Evolutionary conservation across 2,113 vertebrate genomes (phyloP), one percentile per base, ranked within the genome.

Genomic region (Corydoras maculifer): DNA sequence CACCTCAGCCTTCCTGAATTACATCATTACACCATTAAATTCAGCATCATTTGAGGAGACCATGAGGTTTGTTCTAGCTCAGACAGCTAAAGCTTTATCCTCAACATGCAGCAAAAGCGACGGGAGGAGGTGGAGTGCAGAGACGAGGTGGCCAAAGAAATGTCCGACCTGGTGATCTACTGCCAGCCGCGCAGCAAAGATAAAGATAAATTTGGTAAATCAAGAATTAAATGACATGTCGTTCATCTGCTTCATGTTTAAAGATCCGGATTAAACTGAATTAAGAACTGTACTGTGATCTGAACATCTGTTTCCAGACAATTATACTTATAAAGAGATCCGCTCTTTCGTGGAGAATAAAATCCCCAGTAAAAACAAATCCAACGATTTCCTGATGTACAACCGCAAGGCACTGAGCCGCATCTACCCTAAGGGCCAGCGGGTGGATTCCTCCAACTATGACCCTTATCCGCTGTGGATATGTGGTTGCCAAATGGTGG

Each of bases 311-410:
- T 25, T 8, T 70, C 3, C 70, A 98, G 97, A 92, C 43, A 87
- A 81, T 61, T 94, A 91, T 9, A 91, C 77, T 82, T 98, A 94
- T 88, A 93, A 89, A 75, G 95, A 99, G 84, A 87, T 98, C 13
- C 94, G 96, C 50, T 99, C 97, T 43, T 98, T 98, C 1, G 92
- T 95, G 80, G 97, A 99, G 82, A 99, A 91, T 50, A 99, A 98
- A 84, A 89, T 85, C 0, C 93, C 87, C 4, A 86, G 91, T 0
- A 84, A 89, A 67, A 90, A 83, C 89, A 92, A 79, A 64, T 90
- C 91, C 0, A 54, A 78, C 0, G 91, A 96, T 0, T 83, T 98
- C 70, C 69, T 98, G 69, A 82, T 79, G 48, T 98, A 99, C 86
- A 99, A 99, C 78, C 88, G 91, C 63, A 98, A 90, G 81, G 91